Evolutionary conservation across 2,888 invertebrate genomes (phyloP).

Genomic region (Perdita meconis): DNA sequence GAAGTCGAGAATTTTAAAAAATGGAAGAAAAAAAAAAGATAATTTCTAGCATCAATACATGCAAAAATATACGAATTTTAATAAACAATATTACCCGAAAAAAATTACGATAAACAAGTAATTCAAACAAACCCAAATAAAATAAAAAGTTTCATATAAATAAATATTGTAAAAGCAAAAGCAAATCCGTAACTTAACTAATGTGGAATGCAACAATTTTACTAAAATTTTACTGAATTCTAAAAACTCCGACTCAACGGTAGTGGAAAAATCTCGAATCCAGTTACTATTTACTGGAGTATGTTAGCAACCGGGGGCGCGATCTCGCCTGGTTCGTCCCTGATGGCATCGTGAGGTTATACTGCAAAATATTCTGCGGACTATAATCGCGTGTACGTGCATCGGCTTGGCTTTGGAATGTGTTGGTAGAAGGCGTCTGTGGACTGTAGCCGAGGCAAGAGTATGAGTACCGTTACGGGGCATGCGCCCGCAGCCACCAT

Average conservation of each 20-base stretch:
- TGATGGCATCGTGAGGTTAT: constrained; percentile 60
- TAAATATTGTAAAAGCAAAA: too few species aligned
- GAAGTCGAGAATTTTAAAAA: too few species aligned
- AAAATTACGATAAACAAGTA: too few species aligned
- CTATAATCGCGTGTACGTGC: constrained; percentile 65
- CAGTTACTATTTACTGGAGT: not conserved
- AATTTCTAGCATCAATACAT: too few species aligned
- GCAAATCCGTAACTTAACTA: too few species aligned
- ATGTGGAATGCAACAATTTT: too few species aligned
- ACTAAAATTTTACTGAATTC: too few species aligned
- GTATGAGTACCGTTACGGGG: constrained; percentile 78
- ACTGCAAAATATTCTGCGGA: constrained; percentile 67
- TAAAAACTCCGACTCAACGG: not conserved
- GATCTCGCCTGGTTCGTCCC: constrained; percentile 38
- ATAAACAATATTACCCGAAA: too few species aligned
- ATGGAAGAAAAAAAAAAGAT: too few species aligned
- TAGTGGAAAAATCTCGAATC: not conserved
- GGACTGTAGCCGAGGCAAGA: constrained; percentile 65
- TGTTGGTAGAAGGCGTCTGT: constrained; percentile 50
- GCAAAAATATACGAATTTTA: too few species aligned
- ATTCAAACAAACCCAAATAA: too few species aligned
- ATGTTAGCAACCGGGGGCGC: constrained; percentile 41
- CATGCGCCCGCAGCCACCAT: constrained; percentile 77
- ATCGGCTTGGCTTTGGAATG: constrained; percentile 13
- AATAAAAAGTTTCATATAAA: too few species aligned